Base-by-base conservation (phyloP, 2,888 invertebrate genomes). In the Drosophila atroscutellata region DNA sequence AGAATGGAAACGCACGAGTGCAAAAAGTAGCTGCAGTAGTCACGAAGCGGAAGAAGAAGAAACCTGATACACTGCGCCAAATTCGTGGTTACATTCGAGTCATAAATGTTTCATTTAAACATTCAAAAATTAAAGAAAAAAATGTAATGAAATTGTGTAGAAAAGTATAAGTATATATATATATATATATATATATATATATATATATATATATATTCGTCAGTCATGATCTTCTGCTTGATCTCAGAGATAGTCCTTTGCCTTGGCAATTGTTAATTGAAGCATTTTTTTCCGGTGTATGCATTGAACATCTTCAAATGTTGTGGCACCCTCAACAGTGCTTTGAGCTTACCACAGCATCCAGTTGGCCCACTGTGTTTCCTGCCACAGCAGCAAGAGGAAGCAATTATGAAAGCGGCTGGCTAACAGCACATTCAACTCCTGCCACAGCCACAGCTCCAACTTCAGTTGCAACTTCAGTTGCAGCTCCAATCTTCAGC, bases 381-480 rank as follows among this genome's bases (percentile, higher is more conserved):
- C 70, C 82, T 74, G 70, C 59, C 63, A 59, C 62, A 59, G 67
- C 72, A 37, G 58, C 66, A 50, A 58, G 64, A 80, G 80, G 82
- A 80, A 78, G 47, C 80, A 80, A 80, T 80, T 80, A 80, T 80
- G 81, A 71, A 66, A 74, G 78, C 81, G 62, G 65, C 80, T 68
- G 60, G 60, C 80, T 65, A 54, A 57, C 76, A 67, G 77, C 71
- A 34, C 73, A 79, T 72, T 71, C 73, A 79, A 80, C 78, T 80
- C 42, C 65, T 67, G 39, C 58, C 39, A 20, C 63, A 61, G 42
- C 24, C 47, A 0, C 30, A 32, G 34, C 26, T 45, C 7, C 47
- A 49, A 20, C 26, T 32, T 3, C 45, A 20, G 18, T 15, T 37
- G 0, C 24, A 24, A 15, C 36, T 30, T 15, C 4, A 45, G 45